Conservation (phyloP, 2,888 invertebrate species). For the Mylabris sibirica region DNA sequence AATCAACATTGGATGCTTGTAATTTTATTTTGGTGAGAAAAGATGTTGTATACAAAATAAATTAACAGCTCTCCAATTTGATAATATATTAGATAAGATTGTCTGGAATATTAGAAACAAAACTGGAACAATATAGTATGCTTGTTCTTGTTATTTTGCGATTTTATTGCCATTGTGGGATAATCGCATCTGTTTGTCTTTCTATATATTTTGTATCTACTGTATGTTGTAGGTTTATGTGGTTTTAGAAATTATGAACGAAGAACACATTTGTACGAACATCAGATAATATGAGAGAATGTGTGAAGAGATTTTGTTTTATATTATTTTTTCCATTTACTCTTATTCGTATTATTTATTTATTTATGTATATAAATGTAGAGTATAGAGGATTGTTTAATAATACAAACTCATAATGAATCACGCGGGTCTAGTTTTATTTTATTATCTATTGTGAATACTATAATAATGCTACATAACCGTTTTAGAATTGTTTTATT, state of each 20-base stretch:
- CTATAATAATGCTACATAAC: background rate
- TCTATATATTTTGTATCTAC: constrained; percentile 1
- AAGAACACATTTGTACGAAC: constrained; percentile 3
- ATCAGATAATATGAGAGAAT: background rate
- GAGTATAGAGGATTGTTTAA: background rate
- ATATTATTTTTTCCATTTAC: background rate
- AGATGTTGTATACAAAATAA: background rate
- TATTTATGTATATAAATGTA: background rate
- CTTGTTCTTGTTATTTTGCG: constrained; percentile 2
- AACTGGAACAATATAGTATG: constrained; percentile 3
- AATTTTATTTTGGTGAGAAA: background rate
- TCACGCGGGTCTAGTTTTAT: background rate
- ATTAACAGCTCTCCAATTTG: constrained; percentile 5
- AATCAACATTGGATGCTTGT: background rate
- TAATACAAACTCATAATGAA: background rate
- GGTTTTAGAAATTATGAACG: constrained; percentile 3
- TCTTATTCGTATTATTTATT: constrained; percentile 1
- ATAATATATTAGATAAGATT: constrained; percentile 9
- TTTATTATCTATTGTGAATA: background rate
- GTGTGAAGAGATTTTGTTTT: background rate
- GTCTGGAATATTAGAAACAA: background rate
- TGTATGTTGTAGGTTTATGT: background rate
- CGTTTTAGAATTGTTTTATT: constrained; percentile 1
- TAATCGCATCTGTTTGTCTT: constrained; percentile 10
- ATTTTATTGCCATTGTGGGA: constrained; percentile 7